These are phyloP conservation scores for Ecdyonurus torrentis DNA, from an alignment of 2,888 invertebrate species.

Conservation along the genomic window DNA sequence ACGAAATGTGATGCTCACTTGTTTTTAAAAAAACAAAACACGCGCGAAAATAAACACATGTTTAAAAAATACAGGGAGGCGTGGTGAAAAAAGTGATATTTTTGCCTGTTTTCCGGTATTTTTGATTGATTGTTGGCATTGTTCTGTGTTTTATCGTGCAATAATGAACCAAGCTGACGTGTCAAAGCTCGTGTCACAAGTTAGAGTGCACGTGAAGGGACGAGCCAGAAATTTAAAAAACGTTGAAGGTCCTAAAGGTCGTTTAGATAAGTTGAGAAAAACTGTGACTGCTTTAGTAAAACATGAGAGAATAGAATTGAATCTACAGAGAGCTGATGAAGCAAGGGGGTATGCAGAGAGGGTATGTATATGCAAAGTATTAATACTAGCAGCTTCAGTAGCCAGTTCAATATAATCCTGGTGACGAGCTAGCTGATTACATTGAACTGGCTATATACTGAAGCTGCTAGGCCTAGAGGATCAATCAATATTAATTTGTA, in stretches of 20 bases:
- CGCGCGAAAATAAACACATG: background rate
- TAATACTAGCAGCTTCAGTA: too few species aligned
- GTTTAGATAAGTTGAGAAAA: constrained; percentile 60
- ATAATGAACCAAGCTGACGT: constrained; percentile 72
- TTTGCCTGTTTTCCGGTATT: background rate
- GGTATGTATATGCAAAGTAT: too few species aligned
- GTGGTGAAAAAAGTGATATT: background rate
- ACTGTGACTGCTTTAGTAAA: constrained; percentile 74
- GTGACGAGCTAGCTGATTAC: too few species aligned
- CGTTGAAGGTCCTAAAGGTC: constrained; percentile 59
- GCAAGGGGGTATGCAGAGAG: constrained; percentile 79
- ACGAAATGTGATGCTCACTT: background rate
- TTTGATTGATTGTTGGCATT: too few species aligned
- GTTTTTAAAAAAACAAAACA: background rate
- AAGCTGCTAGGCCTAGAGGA: too few species aligned
- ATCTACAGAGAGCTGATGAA: constrained; percentile 63
- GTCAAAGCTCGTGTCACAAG: constrained; percentile 55
- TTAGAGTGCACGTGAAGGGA: constrained; percentile 45
- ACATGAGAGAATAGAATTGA: constrained; percentile 76
- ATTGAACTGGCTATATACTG: too few species aligned
- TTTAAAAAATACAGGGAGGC: background rate
- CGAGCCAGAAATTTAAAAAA: constrained; percentile 42
- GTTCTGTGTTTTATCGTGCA: too few species aligned
- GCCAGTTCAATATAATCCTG: too few species aligned
- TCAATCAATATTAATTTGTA: too few species aligned